Percentiles rank a stretch among this genome's conserved stretches.
Evolutionary conservation across 2,113 vertebrate genomes (phyloP).

Genomic region (Cisticola juncidis): DNA sequence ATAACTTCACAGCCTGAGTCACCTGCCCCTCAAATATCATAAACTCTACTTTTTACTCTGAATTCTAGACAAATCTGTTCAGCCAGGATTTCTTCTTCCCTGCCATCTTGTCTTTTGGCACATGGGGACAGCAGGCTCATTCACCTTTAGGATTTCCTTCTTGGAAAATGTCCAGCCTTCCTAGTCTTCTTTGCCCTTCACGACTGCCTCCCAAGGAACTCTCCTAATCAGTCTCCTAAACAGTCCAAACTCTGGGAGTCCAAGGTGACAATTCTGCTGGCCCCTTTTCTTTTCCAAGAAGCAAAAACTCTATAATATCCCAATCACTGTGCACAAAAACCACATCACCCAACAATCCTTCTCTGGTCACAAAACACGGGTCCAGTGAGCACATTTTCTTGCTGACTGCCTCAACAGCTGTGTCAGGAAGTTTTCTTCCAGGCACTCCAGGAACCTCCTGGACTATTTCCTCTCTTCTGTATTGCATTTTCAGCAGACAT

Average conservation of each 20-base stretch:
- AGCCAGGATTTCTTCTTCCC: background rate
- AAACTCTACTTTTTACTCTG: background rate
- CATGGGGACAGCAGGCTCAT: rapidly evolving
- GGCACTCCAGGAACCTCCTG: background rate
- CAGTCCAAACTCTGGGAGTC: background rate
- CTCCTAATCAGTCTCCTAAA: background rate
- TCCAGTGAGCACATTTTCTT: rapidly evolving
- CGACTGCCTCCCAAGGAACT: too few species aligned
- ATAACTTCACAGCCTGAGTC: background rate
- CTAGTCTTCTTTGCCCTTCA: background rate
- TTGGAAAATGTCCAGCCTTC: background rate
- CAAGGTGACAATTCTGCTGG: background rate
- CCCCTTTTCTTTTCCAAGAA: background rate
- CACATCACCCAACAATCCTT: background rate
- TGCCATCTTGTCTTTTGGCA: background rate
- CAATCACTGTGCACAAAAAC: background rate
- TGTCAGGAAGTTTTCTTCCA: background rate
- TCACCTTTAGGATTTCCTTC: background rate
- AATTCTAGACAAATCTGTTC: background rate
- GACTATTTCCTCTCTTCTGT: background rate
- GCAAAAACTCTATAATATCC: background rate
- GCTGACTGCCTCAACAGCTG: background rate
- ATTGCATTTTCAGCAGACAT: background rate
- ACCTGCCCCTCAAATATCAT: background rate
- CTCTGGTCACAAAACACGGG: background rate